Evolutionary conservation across 2,113 vertebrate genomes (phyloP).

Genomic region (Vulpes vulpes): DNA sequence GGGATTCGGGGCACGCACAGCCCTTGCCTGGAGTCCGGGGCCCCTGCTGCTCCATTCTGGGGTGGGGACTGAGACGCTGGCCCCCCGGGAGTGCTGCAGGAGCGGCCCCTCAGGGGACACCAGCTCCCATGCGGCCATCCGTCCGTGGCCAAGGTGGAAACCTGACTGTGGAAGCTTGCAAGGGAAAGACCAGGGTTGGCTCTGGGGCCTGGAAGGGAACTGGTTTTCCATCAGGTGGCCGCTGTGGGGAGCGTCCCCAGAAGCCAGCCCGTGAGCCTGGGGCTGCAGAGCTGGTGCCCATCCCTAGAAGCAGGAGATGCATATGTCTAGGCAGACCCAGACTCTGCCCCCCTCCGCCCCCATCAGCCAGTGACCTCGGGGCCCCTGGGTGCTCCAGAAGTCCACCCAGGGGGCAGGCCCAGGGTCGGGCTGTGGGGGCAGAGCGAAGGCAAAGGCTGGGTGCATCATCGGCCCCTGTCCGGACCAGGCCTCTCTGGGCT

Average conservation of each 20-base stretch:
- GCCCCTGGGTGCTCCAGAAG: not conserved
- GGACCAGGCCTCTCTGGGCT: not conserved
- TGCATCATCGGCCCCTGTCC: accelerated
- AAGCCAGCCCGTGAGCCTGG: not conserved
- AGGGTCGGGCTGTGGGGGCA: not conserved
- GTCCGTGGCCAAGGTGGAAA: not conserved
- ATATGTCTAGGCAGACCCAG: not conserved
- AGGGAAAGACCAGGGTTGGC: too few relatives aligned
- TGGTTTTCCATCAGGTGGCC: accelerated
- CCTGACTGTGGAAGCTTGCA: accelerated
- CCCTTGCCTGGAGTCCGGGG: not conserved
- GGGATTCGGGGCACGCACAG: not conserved
- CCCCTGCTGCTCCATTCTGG: accelerated
- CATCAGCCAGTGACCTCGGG: not conserved
- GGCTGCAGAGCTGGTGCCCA: accelerated
- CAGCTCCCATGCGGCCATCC: accelerated
- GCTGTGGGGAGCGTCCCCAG: accelerated
- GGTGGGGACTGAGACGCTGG: not conserved
- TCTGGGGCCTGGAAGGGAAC: not conserved
- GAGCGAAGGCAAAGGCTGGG: too few relatives aligned
- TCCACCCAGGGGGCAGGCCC: not conserved
- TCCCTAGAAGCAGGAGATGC: not conserved
- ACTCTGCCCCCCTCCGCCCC: not conserved
- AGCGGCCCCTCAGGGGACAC: too few relatives aligned
- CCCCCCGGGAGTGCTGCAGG: accelerated